Conservation (phyloP, 2,113 vertebrate species). For the Marcusenius ussheri region DNA sequence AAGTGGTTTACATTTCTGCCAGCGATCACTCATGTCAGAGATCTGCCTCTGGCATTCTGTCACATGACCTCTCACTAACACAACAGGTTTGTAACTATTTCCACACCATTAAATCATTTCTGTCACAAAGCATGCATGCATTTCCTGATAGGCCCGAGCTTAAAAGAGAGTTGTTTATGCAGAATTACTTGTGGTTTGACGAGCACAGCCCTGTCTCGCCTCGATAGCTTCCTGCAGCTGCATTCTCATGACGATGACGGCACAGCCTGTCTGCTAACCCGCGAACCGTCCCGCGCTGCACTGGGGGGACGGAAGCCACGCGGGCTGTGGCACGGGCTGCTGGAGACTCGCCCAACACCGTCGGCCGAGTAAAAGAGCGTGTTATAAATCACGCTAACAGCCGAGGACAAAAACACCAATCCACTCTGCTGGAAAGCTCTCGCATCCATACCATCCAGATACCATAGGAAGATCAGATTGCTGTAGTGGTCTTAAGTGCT, state of each 20-base stretch:
- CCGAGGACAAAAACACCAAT: background rate
- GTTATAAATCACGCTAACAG: background rate
- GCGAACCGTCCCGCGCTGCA: background rate
- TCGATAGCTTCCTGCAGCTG: background rate
- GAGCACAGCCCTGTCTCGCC: background rate
- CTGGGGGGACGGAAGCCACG: background rate
- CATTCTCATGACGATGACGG: background rate
- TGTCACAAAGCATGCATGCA: background rate
- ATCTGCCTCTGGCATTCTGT: background rate
- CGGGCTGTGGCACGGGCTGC: background rate
- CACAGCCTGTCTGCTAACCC: background rate
- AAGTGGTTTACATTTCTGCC: background rate
- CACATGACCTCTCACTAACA: background rate
- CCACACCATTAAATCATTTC: background rate
- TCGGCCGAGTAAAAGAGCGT: background rate
- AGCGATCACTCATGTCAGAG: background rate
- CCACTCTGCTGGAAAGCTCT: background rate
- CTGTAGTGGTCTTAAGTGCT: background rate
- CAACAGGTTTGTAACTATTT: background rate
- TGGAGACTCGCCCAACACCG: background rate
- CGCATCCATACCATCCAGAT: background rate
- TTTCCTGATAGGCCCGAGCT: background rate
- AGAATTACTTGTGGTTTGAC: background rate
- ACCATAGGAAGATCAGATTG: background rate
- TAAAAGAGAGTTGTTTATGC: background rate